Conservation (phyloP, 1,140 invertebrate species). For the Nephila pilipes region DNA sequence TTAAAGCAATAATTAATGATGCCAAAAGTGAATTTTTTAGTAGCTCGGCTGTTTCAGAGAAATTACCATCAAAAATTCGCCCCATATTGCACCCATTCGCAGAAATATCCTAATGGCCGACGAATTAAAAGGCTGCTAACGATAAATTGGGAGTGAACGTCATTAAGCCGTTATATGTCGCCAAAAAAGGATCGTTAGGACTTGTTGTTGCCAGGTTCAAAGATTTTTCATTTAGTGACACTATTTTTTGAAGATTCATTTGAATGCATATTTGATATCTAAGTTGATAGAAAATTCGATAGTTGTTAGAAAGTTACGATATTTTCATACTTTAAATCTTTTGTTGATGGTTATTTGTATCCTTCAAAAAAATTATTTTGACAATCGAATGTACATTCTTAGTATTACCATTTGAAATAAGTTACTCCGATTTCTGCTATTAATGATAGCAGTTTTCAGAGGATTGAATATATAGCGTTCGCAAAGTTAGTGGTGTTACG, state of each 20-base stretch:
- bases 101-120: conserved; percentile 30
- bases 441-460: too few species aligned
- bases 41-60: neutral
- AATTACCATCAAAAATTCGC: conserved; percentile 7
- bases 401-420: too few species aligned
- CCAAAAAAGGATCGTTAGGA: neutral
- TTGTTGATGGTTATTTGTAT: neutral
- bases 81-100: conserved; percentile 20
- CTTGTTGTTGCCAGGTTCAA: conserved; percentile 30
- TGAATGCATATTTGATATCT: neutral
- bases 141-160: conserved; percentile 44
- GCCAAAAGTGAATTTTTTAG: neutral
- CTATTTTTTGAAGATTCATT: neutral
- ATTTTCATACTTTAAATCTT: neutral
- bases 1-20: conserved; percentile 52
- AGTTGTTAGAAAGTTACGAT: neutral
- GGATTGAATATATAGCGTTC: too few species aligned
- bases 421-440: too few species aligned
- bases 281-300: neutral
- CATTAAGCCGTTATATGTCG: conserved; percentile 41
- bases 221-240: neutral
- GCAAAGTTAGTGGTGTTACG: too few species aligned
- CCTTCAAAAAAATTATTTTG: conserved; percentile 3
- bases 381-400: neutral
- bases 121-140: conserved; percentile 57